phyloP scores from a whole-genome alignment of 2,113 vertebrate genomes.

The Cynocephalus volans region DNA sequence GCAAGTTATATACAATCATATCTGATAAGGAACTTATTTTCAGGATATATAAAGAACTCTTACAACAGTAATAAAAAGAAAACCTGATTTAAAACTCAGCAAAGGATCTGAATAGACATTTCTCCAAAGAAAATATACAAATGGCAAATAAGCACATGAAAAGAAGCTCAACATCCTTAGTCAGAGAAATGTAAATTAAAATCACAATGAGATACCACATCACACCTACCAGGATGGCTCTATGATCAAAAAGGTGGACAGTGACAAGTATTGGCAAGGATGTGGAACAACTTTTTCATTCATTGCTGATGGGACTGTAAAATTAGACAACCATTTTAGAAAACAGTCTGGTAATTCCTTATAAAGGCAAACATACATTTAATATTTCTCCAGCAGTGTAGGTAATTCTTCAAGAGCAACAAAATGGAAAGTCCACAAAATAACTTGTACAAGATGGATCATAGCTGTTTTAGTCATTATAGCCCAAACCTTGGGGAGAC shows the following conservation, averaged over 20 bases:
- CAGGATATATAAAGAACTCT: neutral
- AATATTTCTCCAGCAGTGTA: neutral
- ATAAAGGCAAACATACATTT: neutral
- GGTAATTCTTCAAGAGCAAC: neutral
- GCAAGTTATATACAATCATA: neutral
- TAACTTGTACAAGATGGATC: neutral
- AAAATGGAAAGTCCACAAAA: constrained; percentile 21
- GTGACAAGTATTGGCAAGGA: neutral
- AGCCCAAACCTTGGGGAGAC: neutral
- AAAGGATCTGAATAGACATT: too few relatives aligned
- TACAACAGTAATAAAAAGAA: neutral
- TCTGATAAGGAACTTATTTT: neutral
- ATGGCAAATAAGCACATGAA: neutral
- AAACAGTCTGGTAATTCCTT: neutral
- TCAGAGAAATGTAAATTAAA: constrained; percentile 39
- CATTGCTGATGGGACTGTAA: neutral
- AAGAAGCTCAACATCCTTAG: neutral
- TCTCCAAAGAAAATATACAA: too few relatives aligned
- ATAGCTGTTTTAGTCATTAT: neutral
- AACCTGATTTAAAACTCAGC: too few relatives aligned
- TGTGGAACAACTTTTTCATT: neutral
- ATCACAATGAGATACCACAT: neutral
- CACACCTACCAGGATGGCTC: neutral
- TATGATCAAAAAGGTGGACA: neutral
- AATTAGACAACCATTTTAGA: neutral